Base-by-base conservation (phyloP, 2,888 invertebrate genomes). In the Polydrusus pterygomalis region DNA sequence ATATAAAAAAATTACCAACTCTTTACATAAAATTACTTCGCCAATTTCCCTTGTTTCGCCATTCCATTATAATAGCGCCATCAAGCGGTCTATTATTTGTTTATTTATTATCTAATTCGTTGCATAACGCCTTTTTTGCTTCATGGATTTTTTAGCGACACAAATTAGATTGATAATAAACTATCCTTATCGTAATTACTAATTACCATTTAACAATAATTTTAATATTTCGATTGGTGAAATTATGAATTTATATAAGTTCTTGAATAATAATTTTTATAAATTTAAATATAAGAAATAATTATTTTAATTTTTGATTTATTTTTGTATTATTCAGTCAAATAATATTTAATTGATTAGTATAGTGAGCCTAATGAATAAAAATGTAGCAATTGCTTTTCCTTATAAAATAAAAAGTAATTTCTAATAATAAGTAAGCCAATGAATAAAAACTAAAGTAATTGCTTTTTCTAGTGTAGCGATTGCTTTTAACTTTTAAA, bases 231-330 rank as follows among this genome's bases (percentile, higher is more conserved):
- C 2, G 30, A 34, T 56, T 60, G 38, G 58, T 60, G 58, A 60
- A 60, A 60, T 60, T 38, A 60, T 60, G 6, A 30, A 56, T 56
- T 56, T 56, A 56, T 60, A 9, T 60, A 60, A 60, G 58, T 60
- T 38, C 6, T 60, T 60, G 40, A 38, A 60, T 60, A 60, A 60
- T 60, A 5, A n/a, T 13, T 25, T 13, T 30, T 54, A n/a, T 17
- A 34, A 34, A 30, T 54, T 54, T 54, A n/a, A 54, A 54, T 54
- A 54, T n/a, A 30, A 54, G 25, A 54, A 54, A 30, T 54, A 54
- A 54, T 30, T 47, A 17, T 43, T 43, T 13, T n/a, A 43, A n/a
- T 13, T 40, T 1, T 9, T 25, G 25, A 25, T 25, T 25, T 3
- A 25, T n/a, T n/a, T n/a, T n/a, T n/a, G n/a, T n/a, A n/a, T n/a